A percentile compares a stretch with the other conserved stretches of the same genome.
These are phyloP conservation scores for Criorhina ranunculi DNA, from an alignment of 2,888 invertebrate species.

Conservation along the genomic window DNA sequence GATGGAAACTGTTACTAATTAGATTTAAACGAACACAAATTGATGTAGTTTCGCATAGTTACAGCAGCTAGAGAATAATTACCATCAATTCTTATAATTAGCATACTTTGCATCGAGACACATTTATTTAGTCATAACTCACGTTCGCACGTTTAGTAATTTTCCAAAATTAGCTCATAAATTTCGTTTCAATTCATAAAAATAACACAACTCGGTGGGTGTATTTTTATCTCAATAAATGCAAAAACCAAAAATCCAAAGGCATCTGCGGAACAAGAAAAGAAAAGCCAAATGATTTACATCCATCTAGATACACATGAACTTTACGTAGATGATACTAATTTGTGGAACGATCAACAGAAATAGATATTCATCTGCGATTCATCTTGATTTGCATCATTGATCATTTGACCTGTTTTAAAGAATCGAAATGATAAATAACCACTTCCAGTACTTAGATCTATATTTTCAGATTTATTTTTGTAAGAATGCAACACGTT, in stretches of 20 bases:
- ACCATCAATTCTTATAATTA: background rate
- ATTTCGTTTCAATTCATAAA: slow-evolving; percentile 5
- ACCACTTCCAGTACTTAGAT: background rate
- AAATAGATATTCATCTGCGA: slow-evolving; percentile 15
- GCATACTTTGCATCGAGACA: no score
- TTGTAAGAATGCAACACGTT: background rate
- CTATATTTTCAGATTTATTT: background rate
- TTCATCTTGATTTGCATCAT: slow-evolving; percentile 19
- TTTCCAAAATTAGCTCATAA: slow-evolving; percentile 5
- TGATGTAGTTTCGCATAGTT: background rate
- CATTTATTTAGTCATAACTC: background rate
- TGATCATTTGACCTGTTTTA: slow-evolving; percentile 7
- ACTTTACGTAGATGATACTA: background rate
- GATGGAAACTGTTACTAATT: background rate
- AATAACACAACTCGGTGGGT: background rate
- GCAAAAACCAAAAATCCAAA: background rate
- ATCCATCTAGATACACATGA: background rate
- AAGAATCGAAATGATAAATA: background rate
- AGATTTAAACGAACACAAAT: background rate
- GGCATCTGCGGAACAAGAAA: background rate
- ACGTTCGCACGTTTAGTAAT: background rate
- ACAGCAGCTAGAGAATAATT: background rate
- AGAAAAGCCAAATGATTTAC: background rate
- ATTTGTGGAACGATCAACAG: slow-evolving; percentile 12
- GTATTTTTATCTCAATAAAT: background rate